These are phyloP conservation scores for Tuta absoluta DNA, from an alignment of 2,888 invertebrate genomes.

Conservation along the genomic window DNA sequence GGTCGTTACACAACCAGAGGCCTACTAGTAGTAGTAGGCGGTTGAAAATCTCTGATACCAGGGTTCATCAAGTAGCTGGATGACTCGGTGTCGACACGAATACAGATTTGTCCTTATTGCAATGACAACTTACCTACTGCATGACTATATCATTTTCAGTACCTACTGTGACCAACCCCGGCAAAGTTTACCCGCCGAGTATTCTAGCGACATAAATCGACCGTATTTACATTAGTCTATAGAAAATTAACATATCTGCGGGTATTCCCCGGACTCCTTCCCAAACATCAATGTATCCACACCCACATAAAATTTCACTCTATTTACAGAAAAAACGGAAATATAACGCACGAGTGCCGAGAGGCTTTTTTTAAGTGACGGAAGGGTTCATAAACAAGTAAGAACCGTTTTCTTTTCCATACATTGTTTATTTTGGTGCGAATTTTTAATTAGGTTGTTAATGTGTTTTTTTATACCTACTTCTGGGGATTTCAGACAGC, in stretches of 20 bases:
- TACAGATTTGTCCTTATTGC: no score
- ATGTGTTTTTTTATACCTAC: no score
- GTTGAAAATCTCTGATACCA: no score
- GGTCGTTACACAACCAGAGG: no score
- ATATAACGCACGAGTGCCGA: not conserved
- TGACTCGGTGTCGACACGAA: no score
- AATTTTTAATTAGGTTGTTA: slow-evolving; percentile 4
- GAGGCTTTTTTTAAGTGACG: slow-evolving; percentile 37
- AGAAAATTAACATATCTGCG: slow-evolving; percentile 74
- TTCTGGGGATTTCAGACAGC: no score
- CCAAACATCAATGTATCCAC: slow-evolving; percentile 53
- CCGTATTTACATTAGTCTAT: slow-evolving; percentile 70
- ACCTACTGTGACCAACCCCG: not conserved
- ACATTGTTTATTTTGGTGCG: slow-evolving; percentile 9
- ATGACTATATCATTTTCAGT: not conserved
- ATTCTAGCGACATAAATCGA: slow-evolving; percentile 74
- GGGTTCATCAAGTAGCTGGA: no score
- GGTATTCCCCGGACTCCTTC: slow-evolving; percentile 67
- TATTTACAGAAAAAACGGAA: slow-evolving; percentile 45
- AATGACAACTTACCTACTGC: not conserved
- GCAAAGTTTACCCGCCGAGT: slow-evolving; percentile 57
- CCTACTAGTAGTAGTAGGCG: no score
- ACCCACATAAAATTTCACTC: slow-evolving; percentile 42
- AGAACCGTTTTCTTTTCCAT: not conserved
- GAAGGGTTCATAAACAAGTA: slow-evolving; percentile 5